Conservation (phyloP, 2,797 vertebrate species). For the Xiphorhynchus erythropygius region DNA sequence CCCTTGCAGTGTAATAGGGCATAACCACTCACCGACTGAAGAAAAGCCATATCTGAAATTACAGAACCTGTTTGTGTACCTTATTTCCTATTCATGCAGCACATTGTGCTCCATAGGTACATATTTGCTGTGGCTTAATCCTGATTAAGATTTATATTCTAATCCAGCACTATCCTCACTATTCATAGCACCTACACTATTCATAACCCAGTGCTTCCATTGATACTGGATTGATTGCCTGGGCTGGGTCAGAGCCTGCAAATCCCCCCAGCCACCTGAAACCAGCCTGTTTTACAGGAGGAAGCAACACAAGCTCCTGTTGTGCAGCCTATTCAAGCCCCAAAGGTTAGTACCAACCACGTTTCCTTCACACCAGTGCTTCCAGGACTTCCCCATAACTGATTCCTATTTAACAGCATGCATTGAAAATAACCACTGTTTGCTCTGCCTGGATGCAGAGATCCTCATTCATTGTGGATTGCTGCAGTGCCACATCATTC, state of each 20-base stretch:
- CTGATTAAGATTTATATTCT: slow-evolving; percentile 27
- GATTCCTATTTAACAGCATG: neutral
- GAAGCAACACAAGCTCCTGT: neutral
- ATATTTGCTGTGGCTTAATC: neutral
- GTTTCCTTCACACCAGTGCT: neutral
- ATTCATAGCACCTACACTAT: neutral
- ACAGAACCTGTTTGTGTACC: neutral
- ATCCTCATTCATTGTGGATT: neutral
- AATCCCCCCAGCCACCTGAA: neutral
- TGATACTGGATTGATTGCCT: neutral
- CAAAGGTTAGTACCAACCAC: neutral
- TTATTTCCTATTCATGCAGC: neutral
- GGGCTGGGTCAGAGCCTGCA: neutral
- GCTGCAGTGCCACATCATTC: neutral
- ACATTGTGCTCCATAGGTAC: neutral
- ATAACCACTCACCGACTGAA: neutral
- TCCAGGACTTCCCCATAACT: neutral
- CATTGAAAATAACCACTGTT: neutral
- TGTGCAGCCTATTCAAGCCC: neutral
- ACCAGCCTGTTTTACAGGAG: neutral
- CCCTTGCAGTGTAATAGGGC: neutral
- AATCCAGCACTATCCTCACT: neutral
- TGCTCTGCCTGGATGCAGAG: neutral
- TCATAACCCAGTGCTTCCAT: neutral
- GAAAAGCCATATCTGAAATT: neutral